Percentiles rank a stretch among this genome's conserved stretches.
Evolutionary conservation across 1,140 invertebrate genomes (phyloP).

Genomic region (Drosophila persimilis): DNA sequence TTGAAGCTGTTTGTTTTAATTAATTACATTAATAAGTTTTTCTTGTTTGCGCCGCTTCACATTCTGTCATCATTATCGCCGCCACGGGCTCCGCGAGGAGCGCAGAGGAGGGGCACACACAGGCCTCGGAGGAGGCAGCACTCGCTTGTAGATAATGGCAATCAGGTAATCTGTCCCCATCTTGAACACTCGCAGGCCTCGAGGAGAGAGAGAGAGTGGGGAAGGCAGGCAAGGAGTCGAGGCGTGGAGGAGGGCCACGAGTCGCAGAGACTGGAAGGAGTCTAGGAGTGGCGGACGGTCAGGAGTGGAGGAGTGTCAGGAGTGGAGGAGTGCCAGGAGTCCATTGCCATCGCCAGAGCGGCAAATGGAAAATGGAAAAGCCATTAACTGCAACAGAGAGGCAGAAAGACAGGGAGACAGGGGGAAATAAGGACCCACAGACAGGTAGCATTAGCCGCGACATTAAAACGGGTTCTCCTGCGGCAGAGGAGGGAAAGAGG

Average conservation of each 20-base stretch:
- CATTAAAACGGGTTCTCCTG: constrained; percentile 25
- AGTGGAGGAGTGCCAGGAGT: too few species aligned
- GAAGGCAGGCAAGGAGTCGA: too few species aligned
- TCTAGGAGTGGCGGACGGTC: too few species aligned
- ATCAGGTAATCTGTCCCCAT: constrained; percentile 32
- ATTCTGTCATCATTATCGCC: constrained; percentile 34
- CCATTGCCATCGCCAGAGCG: neutral
- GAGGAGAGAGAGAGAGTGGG: too few species aligned
- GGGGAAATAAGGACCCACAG: neutral
- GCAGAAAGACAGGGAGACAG: neutral
- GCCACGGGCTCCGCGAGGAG: too few species aligned
- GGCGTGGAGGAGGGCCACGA: too few species aligned
- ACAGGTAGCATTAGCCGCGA: constrained; percentile 9
- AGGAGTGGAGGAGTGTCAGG: too few species aligned
- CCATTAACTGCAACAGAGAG: constrained; percentile 24
- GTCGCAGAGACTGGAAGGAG: too few species aligned
- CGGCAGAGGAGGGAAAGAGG: too few species aligned
- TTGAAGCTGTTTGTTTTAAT: constrained; percentile 76
- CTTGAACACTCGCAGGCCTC: neutral
- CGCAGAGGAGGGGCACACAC: too few species aligned
- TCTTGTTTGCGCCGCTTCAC: constrained; percentile 53
- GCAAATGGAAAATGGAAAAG: constrained; percentile 37
- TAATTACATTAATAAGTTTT: constrained; percentile 77
- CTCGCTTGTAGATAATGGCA: neutral
- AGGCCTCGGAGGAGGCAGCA: too few species aligned